Conservation (phyloP, 2,888 invertebrate genomes). For the Monochamus alternatus region DNA sequence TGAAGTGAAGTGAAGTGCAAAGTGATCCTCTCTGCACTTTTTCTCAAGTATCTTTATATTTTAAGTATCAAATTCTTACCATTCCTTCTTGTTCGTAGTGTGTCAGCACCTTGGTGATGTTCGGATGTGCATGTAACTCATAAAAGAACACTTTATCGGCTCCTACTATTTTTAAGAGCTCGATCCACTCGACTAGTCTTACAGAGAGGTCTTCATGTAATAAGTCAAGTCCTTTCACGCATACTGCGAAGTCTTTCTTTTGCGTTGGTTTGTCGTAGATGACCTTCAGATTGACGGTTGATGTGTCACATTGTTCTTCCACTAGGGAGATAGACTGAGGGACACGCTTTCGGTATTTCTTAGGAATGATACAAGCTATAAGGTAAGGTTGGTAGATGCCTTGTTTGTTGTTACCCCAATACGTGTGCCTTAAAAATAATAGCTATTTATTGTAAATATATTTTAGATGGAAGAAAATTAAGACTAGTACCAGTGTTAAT, state of each 20-base stretch:
- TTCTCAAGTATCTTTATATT: too few relatives aligned
- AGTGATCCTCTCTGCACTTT: too few relatives aligned
- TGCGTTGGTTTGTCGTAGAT: constrained; percentile 83
- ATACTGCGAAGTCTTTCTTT: constrained; percentile 90
- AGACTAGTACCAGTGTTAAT: too few relatives aligned
- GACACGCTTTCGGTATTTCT: constrained; percentile 80
- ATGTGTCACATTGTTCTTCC: constrained; percentile 87
- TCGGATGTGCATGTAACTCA: constrained; percentile 90
- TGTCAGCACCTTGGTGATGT: constrained; percentile 86
- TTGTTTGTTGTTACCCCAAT: constrained; percentile 96
- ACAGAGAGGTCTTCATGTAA: constrained; percentile 92
- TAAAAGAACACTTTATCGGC: constrained; percentile 95
- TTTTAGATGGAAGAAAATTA: too few relatives aligned
- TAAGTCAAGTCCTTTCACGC: constrained; percentile 93
- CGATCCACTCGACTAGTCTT: constrained; percentile 95
- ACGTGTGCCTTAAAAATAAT: too few relatives aligned
- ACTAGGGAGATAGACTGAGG: constrained; percentile 91
- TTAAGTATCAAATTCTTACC: constrained; percentile 47
- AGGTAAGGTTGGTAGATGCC: constrained; percentile 93
- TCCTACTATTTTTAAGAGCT: constrained; percentile 87
- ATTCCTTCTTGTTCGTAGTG: constrained; percentile 74
- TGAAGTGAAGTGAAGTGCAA: too few relatives aligned
- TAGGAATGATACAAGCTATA: constrained; percentile 90
- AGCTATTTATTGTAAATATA: too few relatives aligned
- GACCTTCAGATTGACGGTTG: constrained; percentile 88